Percentiles rank a stretch among this genome's conserved stretches.
These are phyloP conservation scores for Xenentodon cancila DNA, from an alignment of 2,797 vertebrate species.

Conservation along the genomic window DNA sequence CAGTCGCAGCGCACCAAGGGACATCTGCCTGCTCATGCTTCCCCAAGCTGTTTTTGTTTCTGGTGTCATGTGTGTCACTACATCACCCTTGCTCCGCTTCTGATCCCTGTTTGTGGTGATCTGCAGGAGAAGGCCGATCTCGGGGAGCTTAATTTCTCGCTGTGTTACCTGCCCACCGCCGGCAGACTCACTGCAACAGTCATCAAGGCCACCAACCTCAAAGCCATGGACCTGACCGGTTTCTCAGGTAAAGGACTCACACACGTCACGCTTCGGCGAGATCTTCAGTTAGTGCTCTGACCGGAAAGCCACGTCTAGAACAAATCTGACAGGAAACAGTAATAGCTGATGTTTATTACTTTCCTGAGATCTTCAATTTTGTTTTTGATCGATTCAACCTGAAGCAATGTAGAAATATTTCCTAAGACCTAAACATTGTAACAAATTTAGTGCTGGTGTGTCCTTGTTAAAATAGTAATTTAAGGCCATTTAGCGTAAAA, in stretches of 20 bases:
- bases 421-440: no score
- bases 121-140: slow-evolving; percentile 94
- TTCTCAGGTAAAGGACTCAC: slow-evolving; percentile 86
- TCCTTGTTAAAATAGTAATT: background rate
- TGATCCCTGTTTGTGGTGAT: slow-evolving; percentile 47
- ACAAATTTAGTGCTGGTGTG: background rate
- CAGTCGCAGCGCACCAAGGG: background rate
- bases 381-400: background rate
- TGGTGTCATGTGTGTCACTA: slow-evolving; percentile 18
- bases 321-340: slow-evolving; percentile 32
- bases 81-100: slow-evolving; percentile 6
- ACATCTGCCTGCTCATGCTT: slow-evolving; percentile 15
- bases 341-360: slow-evolving; percentile 8
- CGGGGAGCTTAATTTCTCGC: slow-evolving; percentile 94
- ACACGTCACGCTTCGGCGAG: slow-evolving; percentile 1
- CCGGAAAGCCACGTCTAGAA: slow-evolving; percentile 17
- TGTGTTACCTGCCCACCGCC: slow-evolving; percentile 95
- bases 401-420: no score
- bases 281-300: slow-evolving; percentile 6
- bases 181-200: slow-evolving; percentile 91
- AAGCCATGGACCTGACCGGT: slow-evolving; percentile 95
- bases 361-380: no score
- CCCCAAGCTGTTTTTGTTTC: slow-evolving; percentile 13
- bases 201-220: slow-evolving; percentile 94
- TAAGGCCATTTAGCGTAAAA: background rate